These are phyloP conservation scores for Anthonomus grandis DNA, from an alignment of 1,140 invertebrate genomes.

Conservation along the genomic window DNA sequence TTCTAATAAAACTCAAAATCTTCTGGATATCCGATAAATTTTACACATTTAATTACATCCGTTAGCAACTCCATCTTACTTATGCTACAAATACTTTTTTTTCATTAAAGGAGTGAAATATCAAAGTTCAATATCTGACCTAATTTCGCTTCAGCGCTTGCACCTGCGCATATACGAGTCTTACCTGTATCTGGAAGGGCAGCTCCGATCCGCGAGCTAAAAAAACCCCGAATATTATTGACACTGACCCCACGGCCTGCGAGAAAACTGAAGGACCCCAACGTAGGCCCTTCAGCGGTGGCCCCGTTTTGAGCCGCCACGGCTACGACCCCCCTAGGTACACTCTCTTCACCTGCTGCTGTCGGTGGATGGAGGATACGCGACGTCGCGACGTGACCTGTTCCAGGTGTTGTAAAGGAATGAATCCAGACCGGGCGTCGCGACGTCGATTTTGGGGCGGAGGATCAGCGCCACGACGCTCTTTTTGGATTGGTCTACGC, in stretches of 20 bases:
- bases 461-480: constrained; percentile 33
- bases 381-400: constrained; percentile 20
- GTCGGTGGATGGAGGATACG: constrained; percentile 12
- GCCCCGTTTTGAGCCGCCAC: constrained; percentile 30
- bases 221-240: constrained; percentile 57
- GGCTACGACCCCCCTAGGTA: constrained; percentile 27
- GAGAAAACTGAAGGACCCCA: constrained; percentile 22
- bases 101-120: too few species aligned
- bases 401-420: constrained; percentile 23
- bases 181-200: constrained; percentile 59
- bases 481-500: constrained; percentile 32
- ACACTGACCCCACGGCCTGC: constrained; percentile 49
- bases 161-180: constrained; percentile 25
- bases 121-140: too few species aligned
- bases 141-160: constrained; percentile 1
- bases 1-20: too few species aligned
- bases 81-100: too few species aligned
- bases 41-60: too few species aligned
- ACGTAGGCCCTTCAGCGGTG: constrained; percentile 22
- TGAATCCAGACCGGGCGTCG: constrained; percentile 17
- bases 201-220: constrained; percentile 54
- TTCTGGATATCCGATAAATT: too few species aligned
- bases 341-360: constrained; percentile 5
- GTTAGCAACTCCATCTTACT: too few species aligned
- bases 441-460: constrained; percentile 29